These are phyloP conservation scores for Terebella lapidaria DNA, from an alignment of 2,888 invertebrate genomes.

Conservation along the genomic window DNA sequence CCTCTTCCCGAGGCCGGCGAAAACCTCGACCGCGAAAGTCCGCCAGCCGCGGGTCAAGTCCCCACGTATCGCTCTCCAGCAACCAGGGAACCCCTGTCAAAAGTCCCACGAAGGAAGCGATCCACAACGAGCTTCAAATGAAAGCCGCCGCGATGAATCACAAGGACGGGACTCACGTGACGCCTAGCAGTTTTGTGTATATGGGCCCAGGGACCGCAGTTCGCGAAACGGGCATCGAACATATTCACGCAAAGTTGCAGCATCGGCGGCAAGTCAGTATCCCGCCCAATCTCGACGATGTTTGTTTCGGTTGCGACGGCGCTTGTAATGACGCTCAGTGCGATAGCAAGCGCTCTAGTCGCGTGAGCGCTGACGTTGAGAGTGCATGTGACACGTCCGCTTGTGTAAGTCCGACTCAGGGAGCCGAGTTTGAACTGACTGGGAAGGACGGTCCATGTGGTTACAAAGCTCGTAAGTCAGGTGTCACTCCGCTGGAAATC, in stretches of 20 bases:
- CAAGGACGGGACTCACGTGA: constrained; percentile 25
- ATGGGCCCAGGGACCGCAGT: constrained; percentile 41
- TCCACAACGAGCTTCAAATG: constrained; percentile 33
- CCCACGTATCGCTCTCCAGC: background rate
- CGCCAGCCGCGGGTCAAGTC: background rate
- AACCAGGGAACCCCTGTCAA: background rate
- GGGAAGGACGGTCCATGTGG: background rate
- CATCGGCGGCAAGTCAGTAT: background rate
- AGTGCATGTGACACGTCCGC: constrained; percentile 20
- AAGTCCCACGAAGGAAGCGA: constrained; percentile 37
- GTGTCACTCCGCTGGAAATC: background rate
- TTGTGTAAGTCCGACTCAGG: background rate
- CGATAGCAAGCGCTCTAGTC: constrained; percentile 36
- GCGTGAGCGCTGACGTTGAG: constrained; percentile 37
- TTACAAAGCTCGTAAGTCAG: background rate
- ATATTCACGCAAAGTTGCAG: background rate
- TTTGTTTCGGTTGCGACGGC: constrained; percentile 50
- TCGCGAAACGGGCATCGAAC: constrained; percentile 26
- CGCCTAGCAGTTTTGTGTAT: constrained; percentile 35
- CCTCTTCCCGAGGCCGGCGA: constrained; percentile 40
- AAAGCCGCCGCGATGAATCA: constrained; percentile 29
- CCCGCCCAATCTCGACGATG: constrained; percentile 41
- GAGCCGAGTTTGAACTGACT: background rate
- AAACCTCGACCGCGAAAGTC: constrained; percentile 48
- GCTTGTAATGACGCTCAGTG: constrained; percentile 44